Evolutionary conservation across 1,140 invertebrate species (phyloP), one percentile per base, ranked within the genome.

Genomic region (Bombus sylvicola): DNA sequence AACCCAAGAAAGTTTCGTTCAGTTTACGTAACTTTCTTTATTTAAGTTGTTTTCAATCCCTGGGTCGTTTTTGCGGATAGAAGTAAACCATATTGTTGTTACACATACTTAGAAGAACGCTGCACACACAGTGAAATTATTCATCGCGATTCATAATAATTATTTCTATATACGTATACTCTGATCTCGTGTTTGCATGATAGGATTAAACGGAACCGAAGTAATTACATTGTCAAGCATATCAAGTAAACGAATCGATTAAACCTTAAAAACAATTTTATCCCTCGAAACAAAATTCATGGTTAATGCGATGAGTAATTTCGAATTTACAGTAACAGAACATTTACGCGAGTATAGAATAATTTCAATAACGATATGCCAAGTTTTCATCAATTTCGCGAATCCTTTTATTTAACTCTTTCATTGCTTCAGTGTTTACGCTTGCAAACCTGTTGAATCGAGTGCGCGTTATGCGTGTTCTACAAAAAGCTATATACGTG

Each of bases 21-120:
- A 25, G 43, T 75, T 85, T 88, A 77, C 81, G 83, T 75, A 89
- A 87, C 85, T 89, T 90, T 87, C 77, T 81, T 89, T 59, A 82
- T 90, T 90, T 85, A 79, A 53, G 6, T 71, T 79, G 47, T 5
- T 18, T 53, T 22, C 18, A 53, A 53, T 53, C 47, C 18, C 47
- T 53, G 6, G 47, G 0, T 22, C 18, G 47, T 53, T 53, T 53
- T 53, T 53, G 6, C 6, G 47, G 47, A 9, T 25, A 10, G 0
- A 59, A 22, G n/a, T 57, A 59, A 74, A 68, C 22, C 53, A 25
- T 47, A 66, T n/a, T 41, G 43, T 43, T 6, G 18, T 53, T 53
- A 22, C 22, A 53, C 47, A 34, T 64, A 25, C 6, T 47, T 37
- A 1, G 22, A 64, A 28, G 18, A 53, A 53, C 22, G 34, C 12